Evolutionary conservation across 2,113 vertebrate genomes (phyloP), one percentile per base, ranked within the genome.

Genomic region (Seriola aureovittata): DNA sequence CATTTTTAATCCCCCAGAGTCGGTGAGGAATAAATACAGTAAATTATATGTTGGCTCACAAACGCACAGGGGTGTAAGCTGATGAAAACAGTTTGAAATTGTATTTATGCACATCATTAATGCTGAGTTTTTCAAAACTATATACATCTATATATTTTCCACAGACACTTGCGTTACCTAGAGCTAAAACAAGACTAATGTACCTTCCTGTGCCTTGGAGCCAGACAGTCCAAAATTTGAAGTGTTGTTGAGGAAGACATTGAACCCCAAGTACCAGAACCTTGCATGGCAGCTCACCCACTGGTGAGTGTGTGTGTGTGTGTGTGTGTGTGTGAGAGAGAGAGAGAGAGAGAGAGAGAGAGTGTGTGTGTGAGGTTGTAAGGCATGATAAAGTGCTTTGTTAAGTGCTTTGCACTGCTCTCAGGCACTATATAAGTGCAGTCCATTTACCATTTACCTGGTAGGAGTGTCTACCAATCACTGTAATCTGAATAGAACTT

Each of bases 401-500:
- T 66, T 36, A 65, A 82, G 74, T 73, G 52, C 77, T 71, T 69
- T 79, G 65, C 25, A 71, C 65, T 71, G 75, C 71, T 75, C 67
- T 68, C 29, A 58, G 76, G 67, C 80, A 68, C 71, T 68, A 57
- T 69, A 48, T 71, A 87, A 83, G 66, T 83, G 80, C 65, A 80
- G 60, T 83, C 80, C 76, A 83, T 83, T 72, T 67, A 80, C 60
- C 71, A 69, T 70, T 72, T 34, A 79, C 86, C 70, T 70, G 50
- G 23, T 42, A 13, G 19, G 9, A 65, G 80, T 84, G 78, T 76
- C 66, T 46, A 77, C 76, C 78, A 81, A 84, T 88, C 70, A 58
- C 36, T 71, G 69, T 17, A 50, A 54, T 78, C 59, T 55, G 38
- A 70, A 57, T 52, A n/a, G 25, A 78, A 25, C 55, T 69, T 63